Evolutionary conservation across 2,888 invertebrate species (phyloP).

Genomic region (Latrodectus elegans): DNA sequence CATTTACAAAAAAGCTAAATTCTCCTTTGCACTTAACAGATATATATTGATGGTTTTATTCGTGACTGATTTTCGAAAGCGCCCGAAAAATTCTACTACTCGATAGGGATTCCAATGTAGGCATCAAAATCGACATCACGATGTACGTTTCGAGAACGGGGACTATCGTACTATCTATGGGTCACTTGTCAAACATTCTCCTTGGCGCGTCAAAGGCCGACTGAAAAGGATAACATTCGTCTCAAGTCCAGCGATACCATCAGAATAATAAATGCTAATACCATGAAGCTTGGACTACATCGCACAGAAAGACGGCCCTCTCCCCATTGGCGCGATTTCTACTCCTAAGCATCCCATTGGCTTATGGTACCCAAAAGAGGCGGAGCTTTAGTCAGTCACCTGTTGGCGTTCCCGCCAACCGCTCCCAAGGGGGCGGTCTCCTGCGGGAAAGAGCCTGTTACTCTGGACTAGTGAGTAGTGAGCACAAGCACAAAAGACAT

Average conservation of each 20-base stretch:
- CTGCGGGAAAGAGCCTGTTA: constrained; percentile 68
- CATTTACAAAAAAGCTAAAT: too few relatives aligned
- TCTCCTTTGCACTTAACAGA: too few relatives aligned
- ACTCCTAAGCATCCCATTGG: constrained; percentile 56
- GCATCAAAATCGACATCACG: too few relatives aligned
- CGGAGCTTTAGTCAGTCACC: constrained; percentile 66
- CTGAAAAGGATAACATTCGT: constrained; percentile 53
- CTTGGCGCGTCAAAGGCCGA: constrained; percentile 35
- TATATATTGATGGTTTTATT: too few relatives aligned
- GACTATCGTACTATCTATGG: background rate
- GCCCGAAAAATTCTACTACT: too few relatives aligned
- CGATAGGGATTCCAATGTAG: too few relatives aligned
- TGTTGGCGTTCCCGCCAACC: constrained; percentile 70
- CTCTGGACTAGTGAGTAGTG: constrained; percentile 64
- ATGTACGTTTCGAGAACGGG: too few relatives aligned
- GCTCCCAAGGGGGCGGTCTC: constrained; percentile 70
- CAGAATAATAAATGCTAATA: constrained; percentile 70
- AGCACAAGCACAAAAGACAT: constrained; percentile 67
- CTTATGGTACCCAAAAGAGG: constrained; percentile 28
- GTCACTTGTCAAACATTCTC: constrained; percentile 56
- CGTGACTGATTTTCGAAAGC: too few relatives aligned
- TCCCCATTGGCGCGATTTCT: constrained; percentile 58
- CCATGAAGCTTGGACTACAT: constrained; percentile 66
- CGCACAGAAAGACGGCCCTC: constrained; percentile 40
- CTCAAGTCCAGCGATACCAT: constrained; percentile 59